Evolutionary conservation across 1,140 invertebrate species (phyloP).

Genomic region (Drosophila varians): DNA sequence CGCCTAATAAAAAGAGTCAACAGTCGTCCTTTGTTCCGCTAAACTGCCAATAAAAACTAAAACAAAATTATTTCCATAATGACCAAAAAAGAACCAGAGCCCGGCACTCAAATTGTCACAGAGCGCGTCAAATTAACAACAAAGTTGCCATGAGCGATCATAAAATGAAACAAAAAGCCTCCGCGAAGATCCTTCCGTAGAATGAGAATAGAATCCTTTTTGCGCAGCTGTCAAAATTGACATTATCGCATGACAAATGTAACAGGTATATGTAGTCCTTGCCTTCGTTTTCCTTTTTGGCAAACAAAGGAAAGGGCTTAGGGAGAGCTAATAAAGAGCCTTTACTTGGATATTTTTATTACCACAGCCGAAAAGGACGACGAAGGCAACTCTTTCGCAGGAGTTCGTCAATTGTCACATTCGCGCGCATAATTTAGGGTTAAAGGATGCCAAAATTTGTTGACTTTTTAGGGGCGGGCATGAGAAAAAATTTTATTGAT

Average conservation of each 20-base stretch:
- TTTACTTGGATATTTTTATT: slow-evolving; percentile 82
- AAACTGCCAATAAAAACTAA: slow-evolving; percentile 82
- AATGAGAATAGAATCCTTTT: slow-evolving; percentile 47
- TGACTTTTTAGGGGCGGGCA: slow-evolving; percentile 32
- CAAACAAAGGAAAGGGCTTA: slow-evolving; percentile 64
- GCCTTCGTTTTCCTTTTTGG: slow-evolving; percentile 38
- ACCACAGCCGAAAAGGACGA: slow-evolving; percentile 26
- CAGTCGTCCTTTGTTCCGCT: slow-evolving; percentile 62
- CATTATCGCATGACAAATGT: slow-evolving; percentile 83
- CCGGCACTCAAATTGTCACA: slow-evolving; percentile 54
- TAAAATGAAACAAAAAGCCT: slow-evolving; percentile 29
- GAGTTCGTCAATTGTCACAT: slow-evolving; percentile 81
- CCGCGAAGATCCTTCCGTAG: slow-evolving; percentile 3
- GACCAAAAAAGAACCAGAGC: slow-evolving; percentile 12
- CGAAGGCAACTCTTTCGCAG: slow-evolving; percentile 9
- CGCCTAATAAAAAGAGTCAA: slow-evolving; percentile 58
- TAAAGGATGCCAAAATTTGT: slow-evolving; percentile 57
- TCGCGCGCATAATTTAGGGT: slow-evolving; percentile 79
- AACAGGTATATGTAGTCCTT: slow-evolving; percentile 47
- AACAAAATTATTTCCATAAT: slow-evolving; percentile 79
- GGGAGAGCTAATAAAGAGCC: slow-evolving; percentile 73
- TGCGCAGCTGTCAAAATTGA: slow-evolving; percentile 81
- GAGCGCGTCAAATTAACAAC: slow-evolving; percentile 76
- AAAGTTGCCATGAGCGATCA: slow-evolving; percentile 69
- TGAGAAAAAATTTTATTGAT: slow-evolving; percentile 81